Evolutionary conservation across 2,888 invertebrate species (phyloP), one percentile per base, ranked within the genome.

Genomic region (Ophion slaviceki): DNA sequence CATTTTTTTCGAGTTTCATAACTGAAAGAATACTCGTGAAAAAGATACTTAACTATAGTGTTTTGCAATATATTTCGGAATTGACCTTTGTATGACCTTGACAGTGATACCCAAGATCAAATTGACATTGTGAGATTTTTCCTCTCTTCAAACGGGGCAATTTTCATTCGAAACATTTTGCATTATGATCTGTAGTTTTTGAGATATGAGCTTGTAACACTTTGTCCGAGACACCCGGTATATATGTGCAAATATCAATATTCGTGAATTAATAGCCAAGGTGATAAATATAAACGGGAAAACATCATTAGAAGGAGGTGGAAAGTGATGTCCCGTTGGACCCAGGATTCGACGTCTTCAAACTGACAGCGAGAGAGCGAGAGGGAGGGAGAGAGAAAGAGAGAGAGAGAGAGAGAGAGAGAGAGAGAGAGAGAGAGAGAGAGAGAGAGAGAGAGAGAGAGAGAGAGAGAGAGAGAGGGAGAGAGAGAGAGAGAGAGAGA

Each of bases 371-470:
- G 68, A 74, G 17, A 67, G 61, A 74, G 77, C 71, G 71, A 82
- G 79, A 20, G 61, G 17, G 20, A 24, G 32, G 14, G n/a, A 57
- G 57, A 57, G n/a, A 72, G 4, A 14, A 20, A 20, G 36, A 40
- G n/a, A 40, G 20, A 72, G 11, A 72, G 20, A 40, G 20, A 36
- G 10, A 24, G 28, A 64, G 28, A n/a, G 32, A 53, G 66, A 77
- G 24, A 24, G 24, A 24, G 24, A n/a, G n/a, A n/a, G n/a, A 24
- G 28, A 64, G 28, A 20, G 32, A 57, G 66, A 72, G 24, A 24
- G 24, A 1, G 24, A 77, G 80, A 82, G 70, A 68, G 74, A 78
- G 74, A 61, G 47, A 77, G 59, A 66, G 67, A 59, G 57, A 47
- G 71, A 66, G 28, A 64, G 28, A 20, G 32, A 57, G 66, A 72